A percentile compares a stretch with the other conserved stretches of the same genome.
phyloP scores from a whole-genome alignment of 2,113 vertebrate species.

The Nestor notabilis region DNA sequence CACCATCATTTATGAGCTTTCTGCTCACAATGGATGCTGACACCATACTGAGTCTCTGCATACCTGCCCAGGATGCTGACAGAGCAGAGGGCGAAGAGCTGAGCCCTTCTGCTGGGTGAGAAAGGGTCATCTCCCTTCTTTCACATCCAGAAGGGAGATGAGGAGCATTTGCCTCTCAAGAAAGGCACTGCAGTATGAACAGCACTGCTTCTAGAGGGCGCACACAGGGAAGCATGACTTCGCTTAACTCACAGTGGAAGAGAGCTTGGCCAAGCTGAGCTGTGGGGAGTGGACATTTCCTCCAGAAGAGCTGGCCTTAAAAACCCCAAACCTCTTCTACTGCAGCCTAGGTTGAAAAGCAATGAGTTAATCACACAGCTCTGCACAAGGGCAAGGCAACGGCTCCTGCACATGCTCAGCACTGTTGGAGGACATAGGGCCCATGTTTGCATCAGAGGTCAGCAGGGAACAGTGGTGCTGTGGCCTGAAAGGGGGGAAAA shows the following conservation, averaged over 20 bases:
- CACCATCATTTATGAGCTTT: background rate
- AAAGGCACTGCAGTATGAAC: background rate
- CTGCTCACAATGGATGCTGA: background rate
- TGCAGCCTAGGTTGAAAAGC: background rate
- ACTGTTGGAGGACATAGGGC: accelerated
- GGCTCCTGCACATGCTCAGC: background rate
- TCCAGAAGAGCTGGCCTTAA: background rate
- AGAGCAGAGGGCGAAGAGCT: background rate
- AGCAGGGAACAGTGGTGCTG: background rate
- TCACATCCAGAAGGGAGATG: background rate
- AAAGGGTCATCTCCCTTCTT: background rate
- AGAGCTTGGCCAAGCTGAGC: background rate
- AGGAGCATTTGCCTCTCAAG: background rate
- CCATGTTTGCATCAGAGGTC: background rate
- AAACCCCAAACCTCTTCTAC: background rate
- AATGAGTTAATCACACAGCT: background rate
- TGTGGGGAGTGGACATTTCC: background rate
- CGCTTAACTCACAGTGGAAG: background rate
- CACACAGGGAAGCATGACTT: accelerated
- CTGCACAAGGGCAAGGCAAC: background rate
- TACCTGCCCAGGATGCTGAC: background rate
- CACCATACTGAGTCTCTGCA: accelerated
- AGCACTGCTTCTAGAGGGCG: background rate
- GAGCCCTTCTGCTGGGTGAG: background rate
- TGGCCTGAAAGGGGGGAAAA: background rate